A percentile compares a stretch with the other conserved stretches of the same genome.
Conservation (phyloP, 1,140 invertebrate genomes). For the Ips typographus region DNA sequence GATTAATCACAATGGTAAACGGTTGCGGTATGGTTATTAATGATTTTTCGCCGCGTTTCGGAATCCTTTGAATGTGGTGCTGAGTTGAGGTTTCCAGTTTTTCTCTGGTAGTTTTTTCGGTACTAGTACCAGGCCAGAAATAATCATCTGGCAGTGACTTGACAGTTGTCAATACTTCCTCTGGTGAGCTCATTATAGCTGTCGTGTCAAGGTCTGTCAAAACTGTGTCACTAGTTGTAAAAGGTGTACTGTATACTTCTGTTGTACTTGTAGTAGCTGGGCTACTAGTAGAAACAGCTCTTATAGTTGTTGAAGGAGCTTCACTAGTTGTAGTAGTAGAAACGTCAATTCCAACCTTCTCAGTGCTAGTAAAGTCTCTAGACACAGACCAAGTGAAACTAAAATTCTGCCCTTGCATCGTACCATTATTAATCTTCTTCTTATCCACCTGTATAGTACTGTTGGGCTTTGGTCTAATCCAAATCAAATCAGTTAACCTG, state of each 20-base stretch:
- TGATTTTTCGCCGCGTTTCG: slow-evolving; percentile 21
- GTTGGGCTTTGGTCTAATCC: slow-evolving; percentile 24
- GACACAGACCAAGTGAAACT: slow-evolving; percentile 8
- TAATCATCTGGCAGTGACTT: neutral
- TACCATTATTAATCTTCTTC: slow-evolving; percentile 1
- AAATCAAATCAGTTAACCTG: slow-evolving; percentile 17
- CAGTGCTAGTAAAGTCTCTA: slow-evolving; percentile 1
- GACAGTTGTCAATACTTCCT: neutral
- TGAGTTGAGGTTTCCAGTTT: neutral
- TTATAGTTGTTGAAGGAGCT: neutral
- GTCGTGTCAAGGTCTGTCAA: neutral
- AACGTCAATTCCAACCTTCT: neutral
- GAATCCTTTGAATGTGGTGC: slow-evolving; percentile 23
- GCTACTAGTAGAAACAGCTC: neutral
- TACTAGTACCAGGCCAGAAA: no score
- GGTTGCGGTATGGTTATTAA: slow-evolving; percentile 11
- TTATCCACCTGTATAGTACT: slow-evolving; percentile 9
- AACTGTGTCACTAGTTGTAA: neutral
- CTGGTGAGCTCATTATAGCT: neutral
- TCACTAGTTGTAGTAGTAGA: neutral
- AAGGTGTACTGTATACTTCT: neutral
- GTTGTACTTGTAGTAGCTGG: neutral
- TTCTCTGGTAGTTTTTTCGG: neutral
- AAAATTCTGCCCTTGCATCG: slow-evolving; percentile 14
- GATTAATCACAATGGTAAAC: slow-evolving; percentile 26